A percentile compares a stretch with the other conserved stretches of the same genome.
phyloP scores from a whole-genome alignment of 1,140 invertebrate genomes.

The Doryteuthis pealeii region DNA sequence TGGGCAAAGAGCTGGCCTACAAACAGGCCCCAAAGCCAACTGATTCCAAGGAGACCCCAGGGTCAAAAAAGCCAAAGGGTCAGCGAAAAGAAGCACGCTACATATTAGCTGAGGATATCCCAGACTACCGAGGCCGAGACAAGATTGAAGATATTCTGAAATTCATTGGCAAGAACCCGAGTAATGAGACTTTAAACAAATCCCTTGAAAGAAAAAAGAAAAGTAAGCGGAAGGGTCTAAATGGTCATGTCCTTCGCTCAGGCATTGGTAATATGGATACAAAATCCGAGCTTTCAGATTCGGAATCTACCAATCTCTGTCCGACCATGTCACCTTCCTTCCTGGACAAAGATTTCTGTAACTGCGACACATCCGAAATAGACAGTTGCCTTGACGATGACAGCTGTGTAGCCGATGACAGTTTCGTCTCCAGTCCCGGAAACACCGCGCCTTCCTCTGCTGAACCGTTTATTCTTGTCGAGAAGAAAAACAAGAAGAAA shows the following conservation, averaged over 20 bases:
- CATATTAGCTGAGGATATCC: background rate
- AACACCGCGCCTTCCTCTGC: background rate
- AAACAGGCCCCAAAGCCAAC: background rate
- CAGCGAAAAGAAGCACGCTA: background rate
- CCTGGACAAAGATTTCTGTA: background rate
- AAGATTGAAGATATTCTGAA: background rate
- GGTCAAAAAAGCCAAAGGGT: background rate
- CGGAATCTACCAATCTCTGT: background rate
- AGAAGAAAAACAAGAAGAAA: background rate
- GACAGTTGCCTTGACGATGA: background rate
- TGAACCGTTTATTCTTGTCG: slow-evolving; percentile 1
- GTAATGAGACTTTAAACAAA: background rate
- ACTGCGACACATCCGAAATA: background rate
- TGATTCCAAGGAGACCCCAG: background rate
- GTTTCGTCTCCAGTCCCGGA: background rate
- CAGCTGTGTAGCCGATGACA: background rate
- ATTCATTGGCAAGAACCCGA: background rate
- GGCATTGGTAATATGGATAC: background rate
- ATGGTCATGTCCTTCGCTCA: background rate
- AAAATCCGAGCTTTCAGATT: background rate
- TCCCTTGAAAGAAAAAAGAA: background rate
- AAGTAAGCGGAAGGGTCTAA: background rate
- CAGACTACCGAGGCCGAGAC: background rate
- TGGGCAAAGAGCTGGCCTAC: background rate
- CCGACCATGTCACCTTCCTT: background rate